Percentiles rank a stretch among this genome's conserved stretches.
Conservation (phyloP, 2,113 vertebrate genomes). For the Istiophorus platypterus region DNA sequence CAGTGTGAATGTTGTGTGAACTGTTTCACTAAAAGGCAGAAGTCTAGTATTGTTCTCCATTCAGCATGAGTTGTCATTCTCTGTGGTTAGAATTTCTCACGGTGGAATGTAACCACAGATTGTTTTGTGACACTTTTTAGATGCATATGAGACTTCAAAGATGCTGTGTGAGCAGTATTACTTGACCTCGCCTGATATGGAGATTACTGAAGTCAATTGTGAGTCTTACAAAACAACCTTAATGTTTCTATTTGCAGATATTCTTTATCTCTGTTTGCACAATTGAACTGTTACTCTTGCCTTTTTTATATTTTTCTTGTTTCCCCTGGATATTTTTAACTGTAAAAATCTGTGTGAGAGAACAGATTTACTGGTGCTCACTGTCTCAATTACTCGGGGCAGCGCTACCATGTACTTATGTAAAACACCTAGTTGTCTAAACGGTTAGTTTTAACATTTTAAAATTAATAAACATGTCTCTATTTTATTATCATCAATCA, state of each 20-base stretch:
- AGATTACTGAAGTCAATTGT: constrained; percentile 93
- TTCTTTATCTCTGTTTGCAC: background rate
- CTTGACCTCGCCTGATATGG: constrained; percentile 93
- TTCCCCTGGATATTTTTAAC: background rate
- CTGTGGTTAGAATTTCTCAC: background rate
- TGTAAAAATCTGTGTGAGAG: constrained; percentile 3
- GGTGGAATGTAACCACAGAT: background rate
- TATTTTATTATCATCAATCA: background rate
- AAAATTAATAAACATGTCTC: background rate
- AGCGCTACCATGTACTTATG: background rate
- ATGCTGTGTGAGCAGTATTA: constrained; percentile 99
- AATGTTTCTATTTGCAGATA: background rate
- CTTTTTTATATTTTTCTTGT: background rate
- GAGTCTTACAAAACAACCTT: constrained; percentile 67
- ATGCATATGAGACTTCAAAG: constrained; percentile 93
- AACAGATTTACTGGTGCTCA: background rate
- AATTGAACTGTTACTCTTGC: background rate
- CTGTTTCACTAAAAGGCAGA: background rate
- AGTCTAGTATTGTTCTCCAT: background rate
- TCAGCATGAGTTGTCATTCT: background rate
- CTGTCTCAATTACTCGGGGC: background rate
- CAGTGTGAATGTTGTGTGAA: constrained; percentile 2
- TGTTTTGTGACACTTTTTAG: constrained; percentile 77
- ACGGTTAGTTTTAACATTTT: background rate
- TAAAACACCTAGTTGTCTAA: background rate